Conservation (phyloP, 2,797 vertebrate species). For the Heterohyrax brucei region DNA sequence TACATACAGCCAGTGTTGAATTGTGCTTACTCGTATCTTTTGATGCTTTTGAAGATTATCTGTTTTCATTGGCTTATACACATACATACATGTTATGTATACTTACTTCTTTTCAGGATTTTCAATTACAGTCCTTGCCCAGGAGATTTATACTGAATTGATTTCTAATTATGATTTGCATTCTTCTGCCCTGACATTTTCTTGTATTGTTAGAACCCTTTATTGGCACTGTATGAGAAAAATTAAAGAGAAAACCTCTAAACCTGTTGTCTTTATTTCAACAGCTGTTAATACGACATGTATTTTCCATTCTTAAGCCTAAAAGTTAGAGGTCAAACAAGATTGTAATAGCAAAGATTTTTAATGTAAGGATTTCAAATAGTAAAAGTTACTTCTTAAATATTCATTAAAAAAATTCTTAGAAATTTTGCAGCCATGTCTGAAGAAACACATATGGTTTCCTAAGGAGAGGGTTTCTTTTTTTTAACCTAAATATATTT, state of each 20-base stretch:
- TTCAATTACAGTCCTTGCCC: constrained; percentile 19
- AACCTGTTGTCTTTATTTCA: constrained; percentile 53
- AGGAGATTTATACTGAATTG: constrained; percentile 35
- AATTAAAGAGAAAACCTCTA: constrained; percentile 25
- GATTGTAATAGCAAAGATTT: constrained; percentile 25
- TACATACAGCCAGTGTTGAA: neutral
- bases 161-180: constrained; percentile 59
- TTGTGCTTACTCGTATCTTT: constrained; percentile 48
- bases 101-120: constrained; percentile 22
- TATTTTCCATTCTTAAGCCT: neutral
- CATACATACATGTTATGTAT: neutral
- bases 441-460: constrained; percentile 28
- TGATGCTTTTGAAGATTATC: neutral
- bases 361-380: constrained; percentile 50
- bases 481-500: constrained; percentile 53
- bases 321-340: constrained; percentile 45
- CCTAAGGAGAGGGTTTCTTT: constrained; percentile 31
- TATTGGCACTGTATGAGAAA: constrained; percentile 1
- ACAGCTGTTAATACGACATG: neutral
- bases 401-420: constrained; percentile 51
- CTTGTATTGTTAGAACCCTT: constrained; percentile 62
- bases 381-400: constrained; percentile 16
- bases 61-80: constrained; percentile 33
- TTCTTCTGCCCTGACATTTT: constrained; percentile 57
- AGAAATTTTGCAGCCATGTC: neutral